A percentile compares a stretch with the other conserved stretches of the same genome.
Conservation (phyloP, 2,888 invertebrate genomes). For the Ectemnius lituratus region DNA sequence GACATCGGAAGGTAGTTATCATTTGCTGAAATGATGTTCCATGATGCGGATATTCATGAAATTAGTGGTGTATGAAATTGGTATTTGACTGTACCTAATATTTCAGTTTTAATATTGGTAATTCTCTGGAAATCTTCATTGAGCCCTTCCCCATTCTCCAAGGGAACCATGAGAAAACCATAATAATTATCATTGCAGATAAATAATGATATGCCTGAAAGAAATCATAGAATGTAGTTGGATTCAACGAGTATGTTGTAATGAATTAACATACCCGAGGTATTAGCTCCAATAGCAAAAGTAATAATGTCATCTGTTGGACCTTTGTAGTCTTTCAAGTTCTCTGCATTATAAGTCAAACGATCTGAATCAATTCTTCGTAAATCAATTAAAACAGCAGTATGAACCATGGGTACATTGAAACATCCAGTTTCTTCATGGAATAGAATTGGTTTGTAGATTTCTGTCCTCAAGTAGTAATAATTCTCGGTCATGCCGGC, state of each 20-base stretch:
- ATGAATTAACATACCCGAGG: constrained; percentile 78
- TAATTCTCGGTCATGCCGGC: constrained; percentile 92
- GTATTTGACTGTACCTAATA: constrained; percentile 81
- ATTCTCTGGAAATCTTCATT: constrained; percentile 85
- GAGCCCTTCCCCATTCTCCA: constrained; percentile 84
- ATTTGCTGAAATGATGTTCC: constrained; percentile 26
- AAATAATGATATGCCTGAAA: constrained; percentile 81
- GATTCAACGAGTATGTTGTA: neutral
- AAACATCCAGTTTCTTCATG: constrained; percentile 86
- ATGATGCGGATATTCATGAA: constrained; percentile 40
- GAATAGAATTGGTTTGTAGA: constrained; percentile 89
- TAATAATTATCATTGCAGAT: constrained; percentile 90
- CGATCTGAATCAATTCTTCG: constrained; percentile 80
- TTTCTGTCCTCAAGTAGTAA: constrained; percentile 90
- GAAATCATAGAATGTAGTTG: neutral
- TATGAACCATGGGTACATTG: constrained; percentile 94
- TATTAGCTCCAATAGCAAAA: constrained; percentile 91
- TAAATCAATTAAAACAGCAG: constrained; percentile 90
- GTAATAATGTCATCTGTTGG: constrained; percentile 95
- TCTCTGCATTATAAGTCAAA: constrained; percentile 87
- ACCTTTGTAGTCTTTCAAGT: constrained; percentile 83
- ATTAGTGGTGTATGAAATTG: constrained; percentile 64
- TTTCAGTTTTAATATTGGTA: constrained; percentile 86
- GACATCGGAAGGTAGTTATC: constrained; percentile 65
- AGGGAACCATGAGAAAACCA: constrained; percentile 90